Evolutionary conservation across 2,888 invertebrate genomes (phyloP).

Genomic region (Pilophorus perplexus): DNA sequence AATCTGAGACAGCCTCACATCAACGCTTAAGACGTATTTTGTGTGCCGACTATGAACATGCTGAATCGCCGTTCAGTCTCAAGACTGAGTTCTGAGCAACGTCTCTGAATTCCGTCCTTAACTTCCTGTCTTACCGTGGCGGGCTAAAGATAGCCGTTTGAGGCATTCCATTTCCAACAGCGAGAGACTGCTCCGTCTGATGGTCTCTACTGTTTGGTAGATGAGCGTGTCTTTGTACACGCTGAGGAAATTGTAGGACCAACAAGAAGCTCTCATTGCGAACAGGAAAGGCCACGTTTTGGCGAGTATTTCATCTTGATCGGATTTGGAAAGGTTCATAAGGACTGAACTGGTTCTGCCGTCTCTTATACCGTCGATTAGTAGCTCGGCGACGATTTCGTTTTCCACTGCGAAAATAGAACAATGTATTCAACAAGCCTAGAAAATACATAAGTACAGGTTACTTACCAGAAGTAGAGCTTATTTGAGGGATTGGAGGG

Average conservation of each 20-base stretch:
- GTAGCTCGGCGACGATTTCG: slow-evolving; percentile 49
- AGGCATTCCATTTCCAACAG: background rate
- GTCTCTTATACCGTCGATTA: slow-evolving; percentile 47
- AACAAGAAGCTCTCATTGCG: slow-evolving; percentile 48
- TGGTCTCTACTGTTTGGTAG: background rate
- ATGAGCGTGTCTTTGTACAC: background rate
- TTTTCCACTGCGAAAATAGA: slow-evolving; percentile 34
- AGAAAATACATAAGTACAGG: background rate
- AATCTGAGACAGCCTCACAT: too few relatives aligned
- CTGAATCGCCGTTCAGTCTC: too few relatives aligned
- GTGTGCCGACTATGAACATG: background rate
- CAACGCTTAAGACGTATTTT: background rate
- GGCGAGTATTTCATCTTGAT: slow-evolving; percentile 49
- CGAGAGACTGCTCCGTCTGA: background rate
- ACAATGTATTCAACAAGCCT: background rate
- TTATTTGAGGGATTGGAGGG: too few relatives aligned
- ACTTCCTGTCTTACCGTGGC: slow-evolving; percentile 11
- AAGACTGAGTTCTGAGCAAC: background rate
- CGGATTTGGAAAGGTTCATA: slow-evolving; percentile 41
- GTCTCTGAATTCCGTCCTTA: background rate
- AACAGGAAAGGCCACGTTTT: slow-evolving; percentile 49
- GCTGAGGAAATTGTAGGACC: slow-evolving; percentile 38
- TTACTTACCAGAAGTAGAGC: too few relatives aligned
- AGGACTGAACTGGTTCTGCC: slow-evolving; percentile 47
- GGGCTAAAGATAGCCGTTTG: slow-evolving; percentile 1